Conservation (phyloP, 2,113 vertebrate species). For the Dicrurus megarhynchus region DNA sequence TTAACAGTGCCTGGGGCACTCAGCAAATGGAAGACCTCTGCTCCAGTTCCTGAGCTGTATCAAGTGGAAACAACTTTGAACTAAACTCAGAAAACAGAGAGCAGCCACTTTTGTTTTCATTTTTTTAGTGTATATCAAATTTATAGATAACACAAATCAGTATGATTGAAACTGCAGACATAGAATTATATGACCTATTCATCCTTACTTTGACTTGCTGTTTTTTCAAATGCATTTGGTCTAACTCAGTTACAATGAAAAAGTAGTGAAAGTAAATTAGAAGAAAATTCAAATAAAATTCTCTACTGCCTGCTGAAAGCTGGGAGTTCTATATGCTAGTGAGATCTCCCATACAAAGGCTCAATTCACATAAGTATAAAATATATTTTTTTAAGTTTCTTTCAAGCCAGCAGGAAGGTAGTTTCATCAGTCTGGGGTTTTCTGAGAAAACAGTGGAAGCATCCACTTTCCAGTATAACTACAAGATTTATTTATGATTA, state of each 20-base stretch:
- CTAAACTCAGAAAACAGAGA: neutral
- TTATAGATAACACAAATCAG: neutral
- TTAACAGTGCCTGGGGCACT: neutral
- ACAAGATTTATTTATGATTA: neutral
- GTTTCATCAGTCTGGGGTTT: neutral
- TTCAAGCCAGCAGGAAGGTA: neutral
- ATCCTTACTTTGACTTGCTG: neutral
- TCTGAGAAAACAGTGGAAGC: neutral
- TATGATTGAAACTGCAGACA: neutral
- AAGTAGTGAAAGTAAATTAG: neutral
- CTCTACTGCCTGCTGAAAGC: neutral
- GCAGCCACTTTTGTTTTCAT: neutral
- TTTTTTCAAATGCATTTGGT: neutral
- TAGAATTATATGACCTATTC: neutral
- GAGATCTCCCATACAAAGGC: neutral
- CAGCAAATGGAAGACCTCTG: neutral
- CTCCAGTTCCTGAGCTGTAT: neutral
- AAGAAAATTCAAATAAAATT: constrained; percentile 19
- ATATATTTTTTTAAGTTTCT: neutral
- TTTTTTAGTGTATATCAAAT: neutral
- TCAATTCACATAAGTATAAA: neutral
- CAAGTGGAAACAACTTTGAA: neutral
- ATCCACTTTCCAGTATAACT: neutral
- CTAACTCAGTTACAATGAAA: neutral
- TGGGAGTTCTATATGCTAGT: neutral